These are phyloP conservation scores for Caenorhabditis sp. DNA, from an alignment of 2,888 invertebrate species.

Conservation along the genomic window DNA sequence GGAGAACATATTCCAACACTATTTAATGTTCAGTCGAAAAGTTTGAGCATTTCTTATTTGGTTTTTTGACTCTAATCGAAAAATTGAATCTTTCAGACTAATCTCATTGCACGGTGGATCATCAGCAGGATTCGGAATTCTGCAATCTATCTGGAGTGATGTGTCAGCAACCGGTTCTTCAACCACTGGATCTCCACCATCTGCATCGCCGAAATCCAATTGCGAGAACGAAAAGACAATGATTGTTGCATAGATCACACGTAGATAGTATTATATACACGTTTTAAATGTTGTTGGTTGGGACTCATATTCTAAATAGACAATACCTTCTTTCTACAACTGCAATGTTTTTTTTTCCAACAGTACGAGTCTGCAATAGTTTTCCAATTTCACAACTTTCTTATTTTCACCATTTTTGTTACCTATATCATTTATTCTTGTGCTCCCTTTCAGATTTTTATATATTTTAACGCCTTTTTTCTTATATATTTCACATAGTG, in stretches of 20 bases:
- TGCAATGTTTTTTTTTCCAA: too few species aligned
- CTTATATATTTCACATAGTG: not conserved
- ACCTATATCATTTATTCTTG: not conserved
- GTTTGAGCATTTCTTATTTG: not conserved
- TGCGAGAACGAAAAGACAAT: slow-evolving; percentile 30
- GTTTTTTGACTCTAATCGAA: too few species aligned
- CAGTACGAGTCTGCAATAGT: too few species aligned
- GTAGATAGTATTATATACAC: not conserved
- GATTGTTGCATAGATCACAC: not conserved
- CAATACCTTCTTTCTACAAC: too few species aligned
- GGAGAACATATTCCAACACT: too few species aligned
- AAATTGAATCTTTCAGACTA: slow-evolving; percentile 10
- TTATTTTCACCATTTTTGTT: not conserved
- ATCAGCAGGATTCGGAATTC: slow-evolving; percentile 25
- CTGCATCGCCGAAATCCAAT: slow-evolving; percentile 21
- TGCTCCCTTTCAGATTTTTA: not conserved
- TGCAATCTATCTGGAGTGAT: slow-evolving; percentile 35
- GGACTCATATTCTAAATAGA: not conserved
- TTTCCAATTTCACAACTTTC: too few species aligned
- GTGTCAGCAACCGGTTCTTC: not conserved
- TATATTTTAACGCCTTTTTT: not conserved
- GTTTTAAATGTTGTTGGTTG: not conserved
- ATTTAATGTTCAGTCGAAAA: not conserved
- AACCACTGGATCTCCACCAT: slow-evolving; percentile 19
- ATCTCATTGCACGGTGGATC: slow-evolving; percentile 23